These are phyloP conservation scores for Sebastes wilsoni DNA, from an alignment of 2,797 vertebrate species.

Conservation along the genomic window DNA sequence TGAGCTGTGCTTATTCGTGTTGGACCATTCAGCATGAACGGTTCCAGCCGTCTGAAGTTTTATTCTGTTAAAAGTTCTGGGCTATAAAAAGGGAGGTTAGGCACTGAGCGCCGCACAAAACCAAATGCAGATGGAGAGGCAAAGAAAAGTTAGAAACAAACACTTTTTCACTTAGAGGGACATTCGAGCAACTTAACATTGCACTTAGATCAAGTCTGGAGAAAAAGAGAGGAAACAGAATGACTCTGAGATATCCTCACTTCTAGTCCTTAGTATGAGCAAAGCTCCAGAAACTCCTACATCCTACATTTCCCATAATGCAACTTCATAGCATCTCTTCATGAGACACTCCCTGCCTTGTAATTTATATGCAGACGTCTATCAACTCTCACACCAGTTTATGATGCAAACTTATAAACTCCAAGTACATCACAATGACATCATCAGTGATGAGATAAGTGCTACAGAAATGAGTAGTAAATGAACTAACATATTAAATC, in stretches of 20 bases:
- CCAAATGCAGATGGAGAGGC: slow-evolving; percentile 10
- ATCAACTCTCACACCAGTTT: neutral
- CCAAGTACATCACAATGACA: neutral
- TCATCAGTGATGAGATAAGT: neutral
- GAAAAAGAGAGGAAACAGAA: neutral
- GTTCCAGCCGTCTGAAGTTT: slow-evolving; percentile 39
- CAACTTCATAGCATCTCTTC: neutral
- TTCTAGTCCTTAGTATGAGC: neutral
- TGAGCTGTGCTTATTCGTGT: neutral
- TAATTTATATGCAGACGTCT: neutral
- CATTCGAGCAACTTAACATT: neutral
- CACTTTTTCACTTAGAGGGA: neutral
- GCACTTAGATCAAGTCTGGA: neutral
- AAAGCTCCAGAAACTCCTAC: neutral
- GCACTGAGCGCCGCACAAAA: neutral
- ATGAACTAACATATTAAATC: neutral
- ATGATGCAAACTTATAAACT: neutral
- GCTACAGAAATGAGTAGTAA: neutral
- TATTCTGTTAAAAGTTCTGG: slow-evolving; percentile 26
- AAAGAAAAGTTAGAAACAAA: neutral
- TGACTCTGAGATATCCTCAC: neutral
- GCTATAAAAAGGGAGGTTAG: slow-evolving; percentile 16
- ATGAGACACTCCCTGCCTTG: neutral
- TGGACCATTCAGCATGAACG: neutral
- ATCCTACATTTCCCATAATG: neutral